These are phyloP conservation scores for Antigone vipio DNA, from an alignment of 2,113 vertebrate genomes.

Conservation along the genomic window DNA sequence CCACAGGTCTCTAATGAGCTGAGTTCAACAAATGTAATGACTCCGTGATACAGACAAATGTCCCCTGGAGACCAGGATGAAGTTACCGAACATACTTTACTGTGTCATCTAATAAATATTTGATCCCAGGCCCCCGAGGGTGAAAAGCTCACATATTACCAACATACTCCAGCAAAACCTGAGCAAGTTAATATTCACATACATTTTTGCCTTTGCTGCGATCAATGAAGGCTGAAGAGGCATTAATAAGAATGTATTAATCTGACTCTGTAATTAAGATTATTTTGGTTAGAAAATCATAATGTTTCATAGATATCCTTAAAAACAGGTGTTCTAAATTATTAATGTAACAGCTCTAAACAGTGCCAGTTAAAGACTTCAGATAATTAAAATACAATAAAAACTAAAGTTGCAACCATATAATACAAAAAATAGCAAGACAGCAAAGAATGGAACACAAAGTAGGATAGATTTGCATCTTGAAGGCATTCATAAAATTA, in stretches of 20 bases:
- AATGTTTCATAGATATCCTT: background rate
- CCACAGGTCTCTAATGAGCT: background rate
- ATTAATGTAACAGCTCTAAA: background rate
- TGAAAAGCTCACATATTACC: background rate
- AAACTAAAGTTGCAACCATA: background rate
- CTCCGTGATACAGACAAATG: background rate
- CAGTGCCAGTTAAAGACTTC: background rate
- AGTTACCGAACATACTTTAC: background rate
- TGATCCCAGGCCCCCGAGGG: background rate
- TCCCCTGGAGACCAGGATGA: background rate
- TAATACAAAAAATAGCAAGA: background rate
- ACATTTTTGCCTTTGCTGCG: background rate
- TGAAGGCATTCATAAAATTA: background rate
- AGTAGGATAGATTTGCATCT: background rate
- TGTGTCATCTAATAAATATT: conserved; percentile 8
- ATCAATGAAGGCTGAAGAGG: background rate
- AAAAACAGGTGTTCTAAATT: background rate
- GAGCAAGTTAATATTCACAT: background rate
- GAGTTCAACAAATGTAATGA: background rate
- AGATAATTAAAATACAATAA: background rate
- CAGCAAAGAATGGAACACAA: background rate
- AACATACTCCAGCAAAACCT: background rate
- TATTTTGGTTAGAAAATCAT: background rate
- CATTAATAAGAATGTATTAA: background rate
- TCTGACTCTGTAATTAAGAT: background rate